Base-by-base conservation (phyloP, 2,113 vertebrate species). In the Rhinichthys klamathensis region DNA sequence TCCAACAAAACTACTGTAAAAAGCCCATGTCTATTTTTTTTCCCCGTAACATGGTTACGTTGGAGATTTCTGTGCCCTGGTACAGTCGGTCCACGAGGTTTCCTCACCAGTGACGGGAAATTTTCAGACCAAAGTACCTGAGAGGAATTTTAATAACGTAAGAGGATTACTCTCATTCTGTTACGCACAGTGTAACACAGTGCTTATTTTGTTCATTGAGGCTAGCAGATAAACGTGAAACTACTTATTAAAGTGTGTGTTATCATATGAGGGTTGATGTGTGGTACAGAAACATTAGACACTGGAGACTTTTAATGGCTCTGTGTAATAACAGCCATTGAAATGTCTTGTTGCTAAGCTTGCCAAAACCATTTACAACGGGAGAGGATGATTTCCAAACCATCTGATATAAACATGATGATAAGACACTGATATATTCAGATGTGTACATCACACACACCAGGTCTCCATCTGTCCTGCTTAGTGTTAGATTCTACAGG, bases 71-170 rank as follows among this genome's bases (percentile, higher is more conserved):
- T 27, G 51, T 88, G 82, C 49, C 25, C 76, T 75, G 5, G 44
- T 80, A 67, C 82, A 44, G 21, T 25, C 9, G 9, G 25, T 35
- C n/a, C 44, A 73, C 16, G 27, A 70, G 81, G 65, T 51, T 82
- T 83, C 7, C 75, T 21, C 49, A 54, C 27, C 32, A 44, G 15
- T 30, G 23, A 77, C 16, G 16, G 32, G 32, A 75, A 21, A 15
- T 6, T 49, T 87, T 81, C 73, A 56, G 46, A 18, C 67, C 32
- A 65, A 75, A 84, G 86, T 63, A 80, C 65, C 25, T 56, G 72
- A 4, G 30, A 84, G 78, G 56, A 76, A 61, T 67, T 54, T 54
- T 80, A 58, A 89, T 81, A 82, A 54, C 60, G 61, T 87, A 81
- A 56, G 12, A 80, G 61, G 82, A 86, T 87, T 84, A 70, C 49